Evolutionary conservation across 2,888 invertebrate species (phyloP).

Genomic region (Lasioglossum lativentre): DNA sequence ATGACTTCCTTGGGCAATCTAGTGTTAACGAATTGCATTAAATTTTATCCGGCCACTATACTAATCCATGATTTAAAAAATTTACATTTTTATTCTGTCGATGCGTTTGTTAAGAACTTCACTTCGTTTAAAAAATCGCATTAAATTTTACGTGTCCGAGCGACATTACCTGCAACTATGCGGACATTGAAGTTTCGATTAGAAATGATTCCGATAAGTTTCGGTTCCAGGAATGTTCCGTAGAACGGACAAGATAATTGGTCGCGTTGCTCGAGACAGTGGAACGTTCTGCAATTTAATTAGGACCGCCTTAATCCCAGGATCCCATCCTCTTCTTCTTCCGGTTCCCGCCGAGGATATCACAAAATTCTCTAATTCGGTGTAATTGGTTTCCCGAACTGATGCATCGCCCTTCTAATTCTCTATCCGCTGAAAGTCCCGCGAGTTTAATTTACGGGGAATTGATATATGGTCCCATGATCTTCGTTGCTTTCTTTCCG

Average conservation of each 20-base stretch:
- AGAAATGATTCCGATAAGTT: not conserved
- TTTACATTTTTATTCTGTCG: not conserved
- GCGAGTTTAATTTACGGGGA: not conserved
- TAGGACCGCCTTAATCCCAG: constrained; percentile 48
- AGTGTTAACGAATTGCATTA: no score
- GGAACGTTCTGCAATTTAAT: constrained; percentile 49
- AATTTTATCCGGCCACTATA: not conserved
- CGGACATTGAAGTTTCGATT: not conserved
- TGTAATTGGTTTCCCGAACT: constrained; percentile 40
- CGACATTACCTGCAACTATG: not conserved
- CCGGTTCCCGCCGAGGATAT: not conserved
- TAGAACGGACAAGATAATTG: constrained; percentile 23
- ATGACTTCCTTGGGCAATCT: no score
- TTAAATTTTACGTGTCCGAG: not conserved
- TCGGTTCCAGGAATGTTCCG: not conserved
- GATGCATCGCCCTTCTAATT: constrained; percentile 21
- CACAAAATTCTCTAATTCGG: constrained; percentile 24
- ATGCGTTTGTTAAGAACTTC: not conserved
- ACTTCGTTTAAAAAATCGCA: not conserved
- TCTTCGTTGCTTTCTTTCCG: not conserved
- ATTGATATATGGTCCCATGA: not conserved
- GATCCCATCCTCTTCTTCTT: constrained; percentile 4
- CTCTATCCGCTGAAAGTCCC: not conserved
- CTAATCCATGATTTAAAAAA: no score
- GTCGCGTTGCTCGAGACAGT: not conserved